Percentiles rank a stretch among this genome's conserved stretches.
Conservation (phyloP, 2,797 vertebrate genomes). For the Yasuhikotakia modesta region DNA sequence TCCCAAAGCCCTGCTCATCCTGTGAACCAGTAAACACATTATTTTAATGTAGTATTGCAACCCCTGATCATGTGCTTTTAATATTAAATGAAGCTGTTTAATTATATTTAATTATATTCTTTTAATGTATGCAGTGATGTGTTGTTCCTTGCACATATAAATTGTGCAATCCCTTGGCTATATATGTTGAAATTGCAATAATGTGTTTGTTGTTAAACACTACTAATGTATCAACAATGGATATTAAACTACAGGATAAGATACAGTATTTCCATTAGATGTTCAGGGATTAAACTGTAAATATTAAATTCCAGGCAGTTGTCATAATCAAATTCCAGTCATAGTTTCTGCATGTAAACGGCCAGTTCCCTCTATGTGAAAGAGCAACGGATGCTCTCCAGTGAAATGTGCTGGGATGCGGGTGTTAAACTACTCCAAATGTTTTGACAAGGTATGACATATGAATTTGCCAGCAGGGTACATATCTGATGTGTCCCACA, state of each 20-base stretch:
- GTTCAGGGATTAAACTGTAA: slow-evolving; percentile 42
- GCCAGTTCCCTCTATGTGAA: slow-evolving; percentile 3
- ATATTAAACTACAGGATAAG: slow-evolving; percentile 31
- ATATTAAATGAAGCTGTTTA: slow-evolving; percentile 42
- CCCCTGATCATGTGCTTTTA: slow-evolving; percentile 29
- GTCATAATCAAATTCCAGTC: slow-evolving; percentile 74
- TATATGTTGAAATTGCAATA: not conserved
- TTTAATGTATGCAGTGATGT: not conserved
- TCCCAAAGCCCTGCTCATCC: not conserved
- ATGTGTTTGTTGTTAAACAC: slow-evolving; percentile 44
- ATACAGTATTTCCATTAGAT: slow-evolving; percentile 25
- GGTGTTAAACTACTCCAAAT: slow-evolving; percentile 25
- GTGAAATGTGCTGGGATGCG: slow-evolving; percentile 18
- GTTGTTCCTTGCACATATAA: not conserved
- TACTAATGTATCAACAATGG: slow-evolving; percentile 25
- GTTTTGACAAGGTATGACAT: slow-evolving; percentile 25
- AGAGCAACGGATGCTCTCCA: slow-evolving; percentile 41
- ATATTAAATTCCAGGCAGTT: slow-evolving; percentile 57
- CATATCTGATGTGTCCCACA: not conserved
- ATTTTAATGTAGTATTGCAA: slow-evolving; percentile 24
- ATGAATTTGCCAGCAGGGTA: slow-evolving; percentile 11
- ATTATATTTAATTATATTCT: slow-evolving; percentile 28
- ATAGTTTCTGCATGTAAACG: slow-evolving; percentile 63
- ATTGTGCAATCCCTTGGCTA: not conserved
- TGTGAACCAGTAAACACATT: slow-evolving; percentile 9